phyloP scores from a whole-genome alignment of 2,113 vertebrate genomes.

The Nanorana parkeri region DNA sequence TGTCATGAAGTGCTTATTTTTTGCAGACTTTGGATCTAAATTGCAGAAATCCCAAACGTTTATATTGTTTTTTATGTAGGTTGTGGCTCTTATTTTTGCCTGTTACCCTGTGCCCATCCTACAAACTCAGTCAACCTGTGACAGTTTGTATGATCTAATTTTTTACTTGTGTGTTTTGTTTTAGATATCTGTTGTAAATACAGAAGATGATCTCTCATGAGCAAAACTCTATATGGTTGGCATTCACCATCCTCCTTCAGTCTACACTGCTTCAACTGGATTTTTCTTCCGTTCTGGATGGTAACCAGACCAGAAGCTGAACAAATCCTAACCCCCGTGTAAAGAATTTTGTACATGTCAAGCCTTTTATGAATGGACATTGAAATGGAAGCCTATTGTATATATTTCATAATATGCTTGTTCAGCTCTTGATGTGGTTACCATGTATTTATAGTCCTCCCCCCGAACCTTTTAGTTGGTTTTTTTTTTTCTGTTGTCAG shows the following conservation, averaged over 20 bases:
- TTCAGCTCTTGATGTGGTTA: conserved; percentile 78
- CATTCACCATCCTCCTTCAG: conserved; percentile 59
- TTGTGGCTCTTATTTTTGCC: too few relatives aligned
- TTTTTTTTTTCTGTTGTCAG: conserved; percentile 50
- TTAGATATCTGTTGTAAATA: conserved; percentile 97
- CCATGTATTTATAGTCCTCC: conserved; percentile 67
- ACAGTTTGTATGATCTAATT: too few relatives aligned
- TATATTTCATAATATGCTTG: conserved; percentile 72
- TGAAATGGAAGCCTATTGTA: conserved; percentile 66
- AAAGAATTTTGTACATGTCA: conserved; percentile 66
- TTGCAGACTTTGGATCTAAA: too few relatives aligned
- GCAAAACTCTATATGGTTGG: conserved; percentile 53
- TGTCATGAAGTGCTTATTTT: too few relatives aligned
- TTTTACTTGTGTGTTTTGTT: conserved; percentile 56
- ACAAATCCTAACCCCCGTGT: conserved; percentile 74
- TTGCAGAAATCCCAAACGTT: too few relatives aligned
- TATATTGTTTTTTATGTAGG: too few relatives aligned
- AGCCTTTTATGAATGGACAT: conserved; percentile 60
- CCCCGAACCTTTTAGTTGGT: conserved; percentile 62
- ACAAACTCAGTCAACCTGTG: too few relatives aligned
- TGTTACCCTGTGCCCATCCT: too few relatives aligned
- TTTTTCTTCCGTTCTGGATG: conserved; percentile 65
- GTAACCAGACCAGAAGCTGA: conserved; percentile 77
- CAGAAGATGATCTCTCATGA: conserved; percentile 93
- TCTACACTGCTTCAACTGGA: conserved; percentile 66